Percentiles rank a stretch among this genome's conserved stretches.
Conservation (phyloP, 2,113 vertebrate genomes). For the Helogale parvula region DNA sequence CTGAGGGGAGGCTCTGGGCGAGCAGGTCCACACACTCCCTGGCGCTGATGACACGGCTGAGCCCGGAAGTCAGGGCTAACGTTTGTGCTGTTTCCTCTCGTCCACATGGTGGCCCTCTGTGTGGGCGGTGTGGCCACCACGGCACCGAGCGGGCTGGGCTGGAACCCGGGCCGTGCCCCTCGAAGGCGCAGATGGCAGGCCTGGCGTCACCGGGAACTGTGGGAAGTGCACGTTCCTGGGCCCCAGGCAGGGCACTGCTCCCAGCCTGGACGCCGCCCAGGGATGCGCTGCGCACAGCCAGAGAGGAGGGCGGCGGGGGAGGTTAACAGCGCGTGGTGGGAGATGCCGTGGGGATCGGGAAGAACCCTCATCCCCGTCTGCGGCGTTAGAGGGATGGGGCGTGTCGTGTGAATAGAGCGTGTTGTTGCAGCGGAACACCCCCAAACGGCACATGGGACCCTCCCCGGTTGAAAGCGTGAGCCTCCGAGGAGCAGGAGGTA, state of each 20-base stretch:
- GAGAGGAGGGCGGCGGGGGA: background rate
- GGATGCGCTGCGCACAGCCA: background rate
- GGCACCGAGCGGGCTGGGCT: background rate
- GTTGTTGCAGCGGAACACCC: background rate
- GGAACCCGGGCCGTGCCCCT: background rate
- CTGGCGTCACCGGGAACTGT: background rate
- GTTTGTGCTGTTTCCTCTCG: background rate
- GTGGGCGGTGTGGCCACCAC: background rate
- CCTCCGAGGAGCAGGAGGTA: conserved; percentile 46
- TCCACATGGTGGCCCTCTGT: background rate
- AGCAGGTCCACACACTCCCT: background rate
- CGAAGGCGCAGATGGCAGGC: background rate
- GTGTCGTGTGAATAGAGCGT: background rate
- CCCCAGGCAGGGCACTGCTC: background rate
- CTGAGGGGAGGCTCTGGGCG: background rate
- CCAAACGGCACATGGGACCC: background rate
- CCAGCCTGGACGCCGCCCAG: background rate
- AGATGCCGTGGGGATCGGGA: background rate
- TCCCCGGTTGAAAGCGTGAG: conserved; percentile 29
- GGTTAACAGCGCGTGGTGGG: background rate
- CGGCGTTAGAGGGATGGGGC: background rate
- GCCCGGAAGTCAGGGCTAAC: background rate
- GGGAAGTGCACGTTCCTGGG: background rate
- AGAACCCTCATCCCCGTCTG: background rate
- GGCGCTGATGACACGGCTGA: background rate